Percentiles rank a stretch among this genome's conserved stretches.
Conservation (phyloP, 2,113 vertebrate genomes). For the Vulpes lagopus region DNA sequence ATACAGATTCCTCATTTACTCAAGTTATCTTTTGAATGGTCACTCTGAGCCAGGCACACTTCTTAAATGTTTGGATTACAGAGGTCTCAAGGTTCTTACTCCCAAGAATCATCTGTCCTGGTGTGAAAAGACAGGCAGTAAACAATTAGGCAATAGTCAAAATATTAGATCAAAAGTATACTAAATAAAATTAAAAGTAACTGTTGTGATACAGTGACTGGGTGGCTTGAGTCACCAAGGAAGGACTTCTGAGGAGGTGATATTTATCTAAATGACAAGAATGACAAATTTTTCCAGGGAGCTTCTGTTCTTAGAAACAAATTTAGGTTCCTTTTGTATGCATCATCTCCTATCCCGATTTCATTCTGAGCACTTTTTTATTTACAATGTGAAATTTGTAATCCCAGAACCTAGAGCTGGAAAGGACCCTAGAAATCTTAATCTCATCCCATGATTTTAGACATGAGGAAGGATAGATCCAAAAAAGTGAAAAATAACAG, state of each 20-base stretch:
- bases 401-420: neutral
- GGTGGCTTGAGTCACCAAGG: neutral
- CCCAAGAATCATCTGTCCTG: neutral
- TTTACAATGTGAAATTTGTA: neutral
- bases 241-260: neutral
- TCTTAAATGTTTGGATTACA: neutral
- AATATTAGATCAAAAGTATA: neutral
- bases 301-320: neutral
- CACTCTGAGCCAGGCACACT: neutral
- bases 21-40: neutral
- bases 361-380: neutral
- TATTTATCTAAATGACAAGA: conserved; percentile 7
- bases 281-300: neutral
- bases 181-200: neutral
- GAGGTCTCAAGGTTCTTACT: neutral
- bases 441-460: neutral
- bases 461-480: neutral
- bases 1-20: neutral
- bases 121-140: neutral
- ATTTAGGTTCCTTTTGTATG: neutral
- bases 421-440: neutral
- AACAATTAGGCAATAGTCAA: neutral
- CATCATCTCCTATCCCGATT: neutral
- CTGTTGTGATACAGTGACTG: neutral
- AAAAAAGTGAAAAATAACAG: neutral